Conservation (phyloP, 64 coral and sea anemone species). For the Pocillopora verrucosa region DNA sequence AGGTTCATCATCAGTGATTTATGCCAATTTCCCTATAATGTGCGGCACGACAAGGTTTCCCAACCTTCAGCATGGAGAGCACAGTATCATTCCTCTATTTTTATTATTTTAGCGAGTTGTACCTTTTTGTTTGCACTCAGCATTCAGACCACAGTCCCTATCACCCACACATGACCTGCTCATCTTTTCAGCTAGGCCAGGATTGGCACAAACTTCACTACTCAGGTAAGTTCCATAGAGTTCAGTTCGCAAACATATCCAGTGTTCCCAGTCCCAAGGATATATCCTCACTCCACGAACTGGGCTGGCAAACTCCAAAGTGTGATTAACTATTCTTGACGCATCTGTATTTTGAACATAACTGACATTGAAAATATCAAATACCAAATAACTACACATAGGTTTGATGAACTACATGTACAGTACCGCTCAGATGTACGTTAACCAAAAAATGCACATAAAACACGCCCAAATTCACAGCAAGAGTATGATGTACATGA, state of each 20-base stretch:
- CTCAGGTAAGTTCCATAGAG: conserved; percentile 90
- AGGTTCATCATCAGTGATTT: no score
- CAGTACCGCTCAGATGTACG: not conserved
- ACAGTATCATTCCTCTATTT: not conserved
- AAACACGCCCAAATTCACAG: not conserved
- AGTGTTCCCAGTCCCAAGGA: conserved; percentile 51
- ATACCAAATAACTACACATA: no score
- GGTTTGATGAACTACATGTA: not conserved
- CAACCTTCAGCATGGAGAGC: no score
- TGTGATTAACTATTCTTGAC: conserved; percentile 42
- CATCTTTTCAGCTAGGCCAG: conserved; percentile 21
- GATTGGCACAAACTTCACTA: conserved; percentile 59
- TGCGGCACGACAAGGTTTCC: no score
- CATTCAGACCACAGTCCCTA: conserved; percentile 88
- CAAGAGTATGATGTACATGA: not conserved
- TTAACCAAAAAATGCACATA: not conserved
- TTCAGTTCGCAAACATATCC: conserved; percentile 84
- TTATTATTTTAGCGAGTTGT: not conserved
- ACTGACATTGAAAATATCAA: not conserved
- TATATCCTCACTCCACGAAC: conserved; percentile 64
- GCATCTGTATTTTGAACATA: conserved; percentile 48
- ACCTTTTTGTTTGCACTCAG: conserved; percentile 68
- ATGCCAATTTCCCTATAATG: no score
- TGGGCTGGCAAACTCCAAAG: conserved; percentile 56
- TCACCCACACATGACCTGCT: conserved; percentile 63